Evolutionary conservation across 2,113 vertebrate genomes (phyloP).

Genomic region (Campylomormyrus tamandua): DNA sequence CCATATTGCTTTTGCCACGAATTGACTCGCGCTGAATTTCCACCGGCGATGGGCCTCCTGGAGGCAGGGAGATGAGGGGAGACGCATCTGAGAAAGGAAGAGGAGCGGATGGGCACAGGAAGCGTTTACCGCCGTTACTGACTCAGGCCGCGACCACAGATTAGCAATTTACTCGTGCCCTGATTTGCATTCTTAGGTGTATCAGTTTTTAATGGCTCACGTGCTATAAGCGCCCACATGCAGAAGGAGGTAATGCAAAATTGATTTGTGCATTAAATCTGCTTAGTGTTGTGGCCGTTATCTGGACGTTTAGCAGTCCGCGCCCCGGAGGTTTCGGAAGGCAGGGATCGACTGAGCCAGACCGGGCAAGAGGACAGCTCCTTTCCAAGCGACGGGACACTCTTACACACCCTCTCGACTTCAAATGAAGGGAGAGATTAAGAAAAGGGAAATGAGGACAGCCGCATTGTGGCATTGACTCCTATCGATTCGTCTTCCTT

Average conservation of each 20-base stretch:
- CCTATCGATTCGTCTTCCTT: not conserved
- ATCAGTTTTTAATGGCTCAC: conserved; percentile 83
- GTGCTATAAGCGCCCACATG: conserved; percentile 66
- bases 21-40: conserved; percentile 17
- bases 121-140: conserved; percentile 51
- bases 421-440: not conserved
- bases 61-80: not conserved
- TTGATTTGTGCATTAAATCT: conserved; percentile 84
- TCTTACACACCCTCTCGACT: not conserved
- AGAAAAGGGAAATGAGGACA: not conserved
- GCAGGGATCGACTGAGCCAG: conserved; percentile 26
- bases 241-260: conserved; percentile 83
- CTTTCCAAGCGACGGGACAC: not conserved
- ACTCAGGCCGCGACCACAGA: conserved; percentile 56
- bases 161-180: conserved; percentile 64
- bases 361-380: conserved; percentile 24
- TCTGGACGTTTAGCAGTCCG: conserved; percentile 69
- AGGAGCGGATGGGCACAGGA: conserved; percentile 31
- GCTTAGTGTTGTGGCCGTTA: conserved; percentile 70
- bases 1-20: conserved; percentile 16
- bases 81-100: conserved; percentile 42
- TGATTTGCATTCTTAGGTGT: conserved; percentile 70
- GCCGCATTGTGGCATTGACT: not conserved
- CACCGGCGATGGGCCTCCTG: conserved; percentile 18
- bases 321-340: conserved; percentile 51